Evolutionary conservation across 2,113 vertebrate genomes (phyloP).

Genomic region (Corvus moneduloides): DNA sequence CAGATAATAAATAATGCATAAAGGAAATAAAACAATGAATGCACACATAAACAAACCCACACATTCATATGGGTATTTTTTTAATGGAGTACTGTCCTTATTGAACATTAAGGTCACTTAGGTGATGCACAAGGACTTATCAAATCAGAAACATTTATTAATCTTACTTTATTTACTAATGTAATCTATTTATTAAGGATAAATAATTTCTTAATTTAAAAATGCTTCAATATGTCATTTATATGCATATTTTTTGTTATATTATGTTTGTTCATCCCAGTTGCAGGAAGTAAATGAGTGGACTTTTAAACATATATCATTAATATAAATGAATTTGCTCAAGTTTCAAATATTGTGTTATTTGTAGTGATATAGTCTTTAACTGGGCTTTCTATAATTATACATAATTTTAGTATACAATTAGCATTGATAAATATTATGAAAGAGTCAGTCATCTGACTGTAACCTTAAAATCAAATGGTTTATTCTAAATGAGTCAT

Average conservation of each 20-base stretch:
- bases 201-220: neutral
- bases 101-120: neutral
- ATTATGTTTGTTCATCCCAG: neutral
- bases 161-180: slow-evolving; percentile 9
- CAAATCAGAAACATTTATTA: neutral
- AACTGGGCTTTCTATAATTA: neutral
- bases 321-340: neutral
- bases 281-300: neutral
- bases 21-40: neutral
- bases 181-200: neutral
- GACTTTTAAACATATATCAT: neutral
- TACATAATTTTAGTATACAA: neutral
- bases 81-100: neutral
- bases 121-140: neutral
- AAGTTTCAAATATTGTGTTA: neutral
- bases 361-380: neutral
- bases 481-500: neutral
- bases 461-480: neutral
- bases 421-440: neutral
- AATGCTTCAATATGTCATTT: neutral
- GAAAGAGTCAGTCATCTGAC: neutral
- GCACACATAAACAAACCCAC: neutral
- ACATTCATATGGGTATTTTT: neutral
- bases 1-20: slow-evolving; percentile 57
- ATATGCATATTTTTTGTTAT: neutral